Conservation (phyloP, 1,140 invertebrate species). For the Charaxes varanes region DNA sequence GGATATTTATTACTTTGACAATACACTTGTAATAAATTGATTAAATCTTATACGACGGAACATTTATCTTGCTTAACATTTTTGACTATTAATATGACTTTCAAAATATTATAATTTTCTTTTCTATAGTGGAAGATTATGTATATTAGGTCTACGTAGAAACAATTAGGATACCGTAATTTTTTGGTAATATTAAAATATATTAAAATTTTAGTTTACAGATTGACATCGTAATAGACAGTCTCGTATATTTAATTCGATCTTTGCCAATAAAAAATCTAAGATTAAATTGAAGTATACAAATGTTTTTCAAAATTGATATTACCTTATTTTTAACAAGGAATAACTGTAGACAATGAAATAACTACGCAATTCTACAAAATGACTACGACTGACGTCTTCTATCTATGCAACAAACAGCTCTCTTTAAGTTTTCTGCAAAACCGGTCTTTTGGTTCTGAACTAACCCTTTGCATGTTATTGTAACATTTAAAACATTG, state of each 20-base stretch:
- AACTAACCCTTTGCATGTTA: constrained; percentile 41
- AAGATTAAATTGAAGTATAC: neutral
- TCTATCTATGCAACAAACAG: constrained; percentile 62
- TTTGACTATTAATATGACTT: too few species aligned
- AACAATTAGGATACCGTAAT: too few species aligned
- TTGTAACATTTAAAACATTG: constrained; percentile 30
- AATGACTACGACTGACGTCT: constrained; percentile 55
- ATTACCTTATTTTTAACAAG: too few species aligned
- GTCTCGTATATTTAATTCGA: neutral
- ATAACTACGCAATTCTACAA: constrained; percentile 8
- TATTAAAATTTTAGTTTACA: neutral
- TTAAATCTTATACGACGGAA: too few species aligned
- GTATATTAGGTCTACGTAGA: too few species aligned
- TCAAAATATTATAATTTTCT: too few species aligned
- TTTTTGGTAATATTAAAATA: too few species aligned
- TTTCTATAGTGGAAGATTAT: too few species aligned
- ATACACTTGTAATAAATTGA: too few species aligned
- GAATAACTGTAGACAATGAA: too few species aligned
- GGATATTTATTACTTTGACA: too few species aligned
- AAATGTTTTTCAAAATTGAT: neutral
- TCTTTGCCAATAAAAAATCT: neutral
- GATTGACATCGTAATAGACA: constrained; percentile 6
- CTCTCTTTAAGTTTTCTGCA: constrained; percentile 57
- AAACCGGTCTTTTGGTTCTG: constrained; percentile 56
- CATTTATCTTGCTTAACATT: too few species aligned